Evolutionary conservation across 2,797 vertebrate species (phyloP).

Genomic region (Cichlasoma orientale): DNA sequence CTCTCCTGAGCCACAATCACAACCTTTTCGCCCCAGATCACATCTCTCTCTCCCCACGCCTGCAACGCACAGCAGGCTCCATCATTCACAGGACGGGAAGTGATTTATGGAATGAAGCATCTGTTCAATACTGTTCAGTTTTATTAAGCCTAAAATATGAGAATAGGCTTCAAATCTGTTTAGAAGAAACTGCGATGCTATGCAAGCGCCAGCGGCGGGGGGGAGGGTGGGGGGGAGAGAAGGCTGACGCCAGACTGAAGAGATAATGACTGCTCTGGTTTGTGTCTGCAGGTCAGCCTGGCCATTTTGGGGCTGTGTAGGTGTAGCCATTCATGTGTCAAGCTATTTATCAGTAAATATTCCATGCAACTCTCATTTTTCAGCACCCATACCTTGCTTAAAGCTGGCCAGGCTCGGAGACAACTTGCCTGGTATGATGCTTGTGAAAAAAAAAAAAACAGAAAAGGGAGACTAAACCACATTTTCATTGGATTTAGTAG

Average conservation of each 20-base stretch:
- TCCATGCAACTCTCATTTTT: constrained; percentile 50
- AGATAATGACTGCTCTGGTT: constrained; percentile 69
- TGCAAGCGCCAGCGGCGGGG: constrained; percentile 33
- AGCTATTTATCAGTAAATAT: constrained; percentile 60
- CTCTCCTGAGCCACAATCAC: constrained; percentile 42
- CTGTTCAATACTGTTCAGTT: constrained; percentile 77
- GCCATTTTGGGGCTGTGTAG: constrained; percentile 29
- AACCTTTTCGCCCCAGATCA: constrained; percentile 65
- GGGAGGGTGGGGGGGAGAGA: not conserved
- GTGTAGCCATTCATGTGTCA: constrained; percentile 59
- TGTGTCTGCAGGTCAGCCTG: constrained; percentile 57
- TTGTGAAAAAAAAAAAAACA: constrained; percentile 59
- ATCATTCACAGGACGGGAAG: constrained; percentile 51
- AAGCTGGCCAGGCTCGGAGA: constrained; percentile 47
- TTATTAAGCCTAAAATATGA: constrained; percentile 75
- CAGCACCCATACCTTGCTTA: constrained; percentile 37
- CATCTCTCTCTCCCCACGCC: constrained; percentile 33
- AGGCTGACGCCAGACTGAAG: constrained; percentile 60
- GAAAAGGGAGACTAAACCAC: constrained; percentile 53
- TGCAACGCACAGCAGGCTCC: constrained; percentile 26
- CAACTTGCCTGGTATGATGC: constrained; percentile 42
- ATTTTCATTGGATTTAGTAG: constrained; percentile 59
- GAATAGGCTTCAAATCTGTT: constrained; percentile 75
- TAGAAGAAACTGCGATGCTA: constrained; percentile 59
- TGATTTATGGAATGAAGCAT: constrained; percentile 66